Evolutionary conservation across 2,888 invertebrate genomes (phyloP).

Genomic region (Apotomis betuletana): DNA sequence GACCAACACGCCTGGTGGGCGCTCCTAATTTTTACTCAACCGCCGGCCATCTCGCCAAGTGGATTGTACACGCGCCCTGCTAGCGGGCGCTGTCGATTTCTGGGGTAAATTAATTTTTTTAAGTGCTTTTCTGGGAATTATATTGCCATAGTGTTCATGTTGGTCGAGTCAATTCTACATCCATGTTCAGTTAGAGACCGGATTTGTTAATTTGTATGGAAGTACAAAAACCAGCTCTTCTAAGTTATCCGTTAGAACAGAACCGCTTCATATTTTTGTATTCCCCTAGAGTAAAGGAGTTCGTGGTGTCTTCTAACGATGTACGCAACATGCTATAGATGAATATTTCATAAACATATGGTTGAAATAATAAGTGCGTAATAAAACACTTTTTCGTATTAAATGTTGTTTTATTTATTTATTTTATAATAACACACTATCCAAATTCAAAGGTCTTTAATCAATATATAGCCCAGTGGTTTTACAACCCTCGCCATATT

Average conservation of each 20-base stretch:
- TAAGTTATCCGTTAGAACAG: conserved; percentile 70
- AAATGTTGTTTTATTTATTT: conserved; percentile 55
- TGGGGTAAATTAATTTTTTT: no score
- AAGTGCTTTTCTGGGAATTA: no score
- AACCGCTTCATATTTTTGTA: conserved; percentile 83
- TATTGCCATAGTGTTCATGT: not conserved
- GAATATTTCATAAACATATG: conserved; percentile 80
- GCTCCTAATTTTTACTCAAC: no score
- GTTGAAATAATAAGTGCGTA: conserved; percentile 84
- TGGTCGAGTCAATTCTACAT: not conserved
- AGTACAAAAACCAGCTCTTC: conserved; percentile 6
- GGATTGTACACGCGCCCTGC: no score
- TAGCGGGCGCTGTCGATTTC: no score
- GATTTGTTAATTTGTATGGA: conserved; percentile 9
- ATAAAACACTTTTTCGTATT: conserved; percentile 83
- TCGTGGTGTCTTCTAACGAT: conserved; percentile 78
- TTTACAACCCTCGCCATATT: no score
- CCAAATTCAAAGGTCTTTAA: no score
- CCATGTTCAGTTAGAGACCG: no score
- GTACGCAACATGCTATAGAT: conserved; percentile 81
- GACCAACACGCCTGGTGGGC: no score
- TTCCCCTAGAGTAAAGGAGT: conserved; percentile 79
- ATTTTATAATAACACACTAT: not conserved
- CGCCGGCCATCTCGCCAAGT: no score
- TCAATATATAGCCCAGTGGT: no score